Conservation (phyloP, 2,888 invertebrate species). For the Ormyrus rosae region DNA sequence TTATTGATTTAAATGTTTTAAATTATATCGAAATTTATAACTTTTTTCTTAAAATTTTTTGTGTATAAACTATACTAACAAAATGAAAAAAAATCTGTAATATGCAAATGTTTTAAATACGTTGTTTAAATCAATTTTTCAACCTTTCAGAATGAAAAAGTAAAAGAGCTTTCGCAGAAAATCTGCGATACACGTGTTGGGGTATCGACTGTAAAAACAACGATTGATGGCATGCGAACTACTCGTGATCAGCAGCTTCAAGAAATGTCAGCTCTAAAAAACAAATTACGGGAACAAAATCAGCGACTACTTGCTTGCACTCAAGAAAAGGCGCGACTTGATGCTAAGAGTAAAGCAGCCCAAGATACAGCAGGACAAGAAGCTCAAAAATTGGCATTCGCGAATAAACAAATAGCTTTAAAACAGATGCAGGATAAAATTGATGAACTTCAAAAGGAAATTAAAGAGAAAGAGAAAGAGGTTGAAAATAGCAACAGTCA, state of each 20-base stretch:
- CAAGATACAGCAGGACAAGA: conserved; percentile 77
- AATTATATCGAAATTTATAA: not conserved
- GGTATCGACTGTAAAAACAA: conserved; percentile 93
- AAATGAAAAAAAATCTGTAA: not conserved
- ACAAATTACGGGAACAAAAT: conserved; percentile 90
- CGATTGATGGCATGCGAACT: conserved; percentile 96
- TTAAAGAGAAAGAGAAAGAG: conserved; percentile 60
- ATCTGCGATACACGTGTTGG: conserved; percentile 90
- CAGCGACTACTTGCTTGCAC: conserved; percentile 86
- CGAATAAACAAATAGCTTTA: conserved; percentile 84
- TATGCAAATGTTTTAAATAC: too few relatives aligned
- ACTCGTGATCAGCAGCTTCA: conserved; percentile 94
- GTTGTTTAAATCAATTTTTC: conserved; percentile 7
- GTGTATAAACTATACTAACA: conserved; percentile 2
- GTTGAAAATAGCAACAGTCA: conserved; percentile 54
- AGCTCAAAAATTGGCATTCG: conserved; percentile 80
- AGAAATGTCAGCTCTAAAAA: conserved; percentile 89
- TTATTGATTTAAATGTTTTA: conserved; percentile 3
- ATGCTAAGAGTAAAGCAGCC: conserved; percentile 82
- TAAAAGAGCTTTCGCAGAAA: conserved; percentile 87
- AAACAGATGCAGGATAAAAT: conserved; percentile 84
- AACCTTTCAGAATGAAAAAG: conserved; percentile 80
- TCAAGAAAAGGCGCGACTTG: conserved; percentile 89
- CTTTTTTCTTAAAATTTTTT: not conserved
- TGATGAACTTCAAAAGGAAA: conserved; percentile 84